These are phyloP conservation scores for Psittacara wagleri DNA, from an alignment of 2,113 vertebrate genomes.

Conservation along the genomic window DNA sequence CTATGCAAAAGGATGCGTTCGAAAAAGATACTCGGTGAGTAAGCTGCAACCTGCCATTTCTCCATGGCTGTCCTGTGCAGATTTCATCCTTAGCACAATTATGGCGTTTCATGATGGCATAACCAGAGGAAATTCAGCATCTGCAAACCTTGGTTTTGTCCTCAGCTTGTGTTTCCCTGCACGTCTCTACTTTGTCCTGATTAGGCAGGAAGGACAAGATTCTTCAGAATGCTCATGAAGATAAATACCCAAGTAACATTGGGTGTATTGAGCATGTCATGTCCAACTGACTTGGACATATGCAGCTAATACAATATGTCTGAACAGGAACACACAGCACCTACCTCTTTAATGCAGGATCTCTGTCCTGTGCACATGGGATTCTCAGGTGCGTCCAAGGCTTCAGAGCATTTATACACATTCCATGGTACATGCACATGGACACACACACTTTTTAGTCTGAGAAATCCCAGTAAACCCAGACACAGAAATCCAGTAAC, in stretches of 20 bases:
- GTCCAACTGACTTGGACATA: accelerated
- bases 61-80: not conserved
- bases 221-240: not conserved
- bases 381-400: not conserved
- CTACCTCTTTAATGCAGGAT: accelerated
- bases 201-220: not conserved
- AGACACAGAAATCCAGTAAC: not conserved
- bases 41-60: not conserved
- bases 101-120: not conserved
- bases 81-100: not conserved
- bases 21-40: not conserved
- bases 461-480: not conserved
- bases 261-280: accelerated
- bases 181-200: not conserved
- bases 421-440: not conserved
- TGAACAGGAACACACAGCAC: not conserved
- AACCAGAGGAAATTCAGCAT: not conserved
- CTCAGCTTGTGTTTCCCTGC: not conserved
- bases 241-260: not conserved
- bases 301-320: not conserved
- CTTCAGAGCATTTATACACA: not conserved
- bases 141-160: not conserved
- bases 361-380: accelerated
- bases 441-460: not conserved
- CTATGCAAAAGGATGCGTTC: not conserved